Evolutionary conservation across 2,797 vertebrate species (phyloP), one percentile per base, ranked within the genome.

Genomic region (Neosalanx taihuensis): DNA sequence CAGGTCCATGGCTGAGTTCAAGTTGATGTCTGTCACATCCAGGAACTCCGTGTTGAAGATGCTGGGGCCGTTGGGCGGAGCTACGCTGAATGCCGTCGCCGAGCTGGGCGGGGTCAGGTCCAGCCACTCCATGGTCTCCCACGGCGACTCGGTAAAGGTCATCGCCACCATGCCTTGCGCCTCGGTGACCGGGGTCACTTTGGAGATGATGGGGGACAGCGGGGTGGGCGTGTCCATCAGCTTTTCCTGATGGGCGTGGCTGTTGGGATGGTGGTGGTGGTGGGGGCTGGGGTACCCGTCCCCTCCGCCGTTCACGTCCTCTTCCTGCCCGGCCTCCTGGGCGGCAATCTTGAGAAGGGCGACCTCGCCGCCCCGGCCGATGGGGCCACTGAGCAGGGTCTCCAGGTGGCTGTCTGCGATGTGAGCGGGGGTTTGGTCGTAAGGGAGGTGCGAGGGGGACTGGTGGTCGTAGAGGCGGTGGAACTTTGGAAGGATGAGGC

Each of bases 71-170:
- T 85, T 88, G 1, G 95, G 87, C 6, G 93, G 84, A 13, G 97
- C 92, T 0, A 93, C 90, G 37, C 90, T 92, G 72, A 97, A 98
- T 41, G 92, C 92, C 0, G 92, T 89, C 62, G 95, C 93, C 0
- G 95, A 99, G 77, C 94, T 97, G 2, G 96, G 96, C 0, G 96
- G 95, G 0, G 96, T 97, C 79, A 99, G 94, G 83, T 99, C 98
- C 86, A 98, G 84, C 98, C 98, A 99, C 84, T 99, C 98, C 96
- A 99, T 99, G 0, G 94, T 96, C 82, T 99, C 98, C 97, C 97
- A 98, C 0, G 97, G 95, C 6, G 96, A 95, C 84, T 99, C 97
- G 0, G 94, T 93, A 86, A 98, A 99, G 51, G 94, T 92, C 91
- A 99, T 91, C 74, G 94, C 96, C 67, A 98, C 86, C 87, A 89